A percentile compares a stretch with the other conserved stretches of the same genome.
phyloP scores from a whole-genome alignment of 2,113 vertebrate genomes.

The Eptesicus fuscus region DNA sequence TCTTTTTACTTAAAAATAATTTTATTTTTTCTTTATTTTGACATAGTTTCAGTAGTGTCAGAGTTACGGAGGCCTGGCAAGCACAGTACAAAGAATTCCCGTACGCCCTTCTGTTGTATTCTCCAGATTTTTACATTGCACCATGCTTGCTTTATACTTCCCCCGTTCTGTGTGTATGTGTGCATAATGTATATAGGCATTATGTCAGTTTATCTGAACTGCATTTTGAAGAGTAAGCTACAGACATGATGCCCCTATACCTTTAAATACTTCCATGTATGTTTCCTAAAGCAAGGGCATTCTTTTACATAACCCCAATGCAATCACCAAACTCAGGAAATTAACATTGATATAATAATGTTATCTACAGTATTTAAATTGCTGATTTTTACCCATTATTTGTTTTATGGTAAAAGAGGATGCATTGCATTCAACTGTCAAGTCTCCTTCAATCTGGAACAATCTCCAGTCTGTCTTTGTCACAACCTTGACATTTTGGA shows the following conservation, averaged over 20 bases:
- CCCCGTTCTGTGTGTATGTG: not conserved
- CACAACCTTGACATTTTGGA: conserved; percentile 35
- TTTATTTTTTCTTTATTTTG: not conserved
- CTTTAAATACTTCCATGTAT: not conserved
- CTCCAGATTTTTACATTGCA: not conserved
- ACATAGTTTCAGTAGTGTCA: not conserved
- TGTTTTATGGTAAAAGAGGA: not conserved
- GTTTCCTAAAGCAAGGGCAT: conserved; percentile 11
- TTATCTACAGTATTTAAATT: not conserved
- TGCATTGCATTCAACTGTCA: not conserved
- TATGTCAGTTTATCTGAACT: not conserved
- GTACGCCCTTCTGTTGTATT: not conserved
- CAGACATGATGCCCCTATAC: not conserved
- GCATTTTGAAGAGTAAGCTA: conserved; percentile 5
- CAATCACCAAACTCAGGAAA: not conserved
- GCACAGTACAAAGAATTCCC: not conserved
- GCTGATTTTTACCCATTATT: conserved; percentile 27
- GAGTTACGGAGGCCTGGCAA: not conserved
- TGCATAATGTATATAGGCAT: not conserved
- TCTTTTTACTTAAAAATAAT: conserved; percentile 25
- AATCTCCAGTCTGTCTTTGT: not conserved
- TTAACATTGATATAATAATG: not conserved
- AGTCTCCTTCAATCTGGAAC: not conserved
- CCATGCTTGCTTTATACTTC: not conserved
- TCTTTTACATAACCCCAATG: not conserved